Conservation (phyloP, 1,140 invertebrate genomes). For the Andrena cerasifolii region DNA sequence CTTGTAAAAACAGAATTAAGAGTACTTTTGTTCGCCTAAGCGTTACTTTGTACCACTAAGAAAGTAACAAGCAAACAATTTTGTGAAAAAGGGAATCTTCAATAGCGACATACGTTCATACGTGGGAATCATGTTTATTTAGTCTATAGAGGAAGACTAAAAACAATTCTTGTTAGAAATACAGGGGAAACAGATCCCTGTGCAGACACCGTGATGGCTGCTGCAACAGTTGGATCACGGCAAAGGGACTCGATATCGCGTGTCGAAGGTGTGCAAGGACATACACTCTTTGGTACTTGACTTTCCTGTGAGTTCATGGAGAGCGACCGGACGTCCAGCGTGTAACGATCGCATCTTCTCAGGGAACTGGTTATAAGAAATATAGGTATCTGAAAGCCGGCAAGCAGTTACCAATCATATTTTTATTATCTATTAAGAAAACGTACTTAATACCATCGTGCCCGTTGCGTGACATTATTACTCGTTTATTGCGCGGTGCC, state of each 20-base stretch:
- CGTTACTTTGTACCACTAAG: no score
- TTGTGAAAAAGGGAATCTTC: no score
- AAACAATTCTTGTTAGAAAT: no score
- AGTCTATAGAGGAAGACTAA: no score
- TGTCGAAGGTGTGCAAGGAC: slow-evolving; percentile 46
- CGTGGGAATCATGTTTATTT: no score
- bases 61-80: no score
- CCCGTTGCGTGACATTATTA: neutral
- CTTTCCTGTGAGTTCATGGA: slow-evolving; percentile 37
- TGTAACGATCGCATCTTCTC: slow-evolving; percentile 47
- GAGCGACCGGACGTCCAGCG: slow-evolving; percentile 26
- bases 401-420: neutral
- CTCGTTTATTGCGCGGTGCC: neutral
- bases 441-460: neutral
- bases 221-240: neutral
- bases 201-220: no score
- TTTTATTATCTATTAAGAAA: slow-evolving; percentile 21
- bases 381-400: slow-evolving; percentile 20
- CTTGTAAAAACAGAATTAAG: no score
- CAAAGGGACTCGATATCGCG: slow-evolving; percentile 17
- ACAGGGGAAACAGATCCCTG: no score
- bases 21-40: no score
- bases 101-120: no score
- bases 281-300: slow-evolving; percentile 34
- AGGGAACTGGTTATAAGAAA: slow-evolving; percentile 45